Percentiles rank a stretch among this genome's conserved stretches.
These are phyloP conservation scores for Sparus aurata DNA, from an alignment of 2,797 vertebrate species.

Conservation along the genomic window DNA sequence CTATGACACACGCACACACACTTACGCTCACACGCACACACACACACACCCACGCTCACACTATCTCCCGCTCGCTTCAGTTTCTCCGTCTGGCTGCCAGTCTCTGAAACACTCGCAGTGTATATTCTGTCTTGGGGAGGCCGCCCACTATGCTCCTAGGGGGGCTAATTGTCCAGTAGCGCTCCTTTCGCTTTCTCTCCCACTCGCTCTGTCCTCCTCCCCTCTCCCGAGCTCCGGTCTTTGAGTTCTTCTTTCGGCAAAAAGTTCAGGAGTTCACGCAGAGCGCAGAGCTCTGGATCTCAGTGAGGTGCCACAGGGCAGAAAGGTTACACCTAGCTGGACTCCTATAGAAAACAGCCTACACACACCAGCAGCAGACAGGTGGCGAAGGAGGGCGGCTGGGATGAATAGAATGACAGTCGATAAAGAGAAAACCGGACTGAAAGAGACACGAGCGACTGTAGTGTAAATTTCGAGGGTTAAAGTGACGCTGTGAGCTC, in stretches of 20 bases:
- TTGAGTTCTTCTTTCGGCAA: slow-evolving; percentile 45
- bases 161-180: slow-evolving; percentile 79
- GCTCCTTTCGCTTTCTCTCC: slow-evolving; percentile 48
- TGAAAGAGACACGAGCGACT: neutral
- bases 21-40: slow-evolving; percentile 10
- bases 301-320: slow-evolving; percentile 68
- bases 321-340: slow-evolving; percentile 77
- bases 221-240: slow-evolving; percentile 25
- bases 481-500: neutral
- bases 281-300: slow-evolving; percentile 58
- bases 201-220: slow-evolving; percentile 56
- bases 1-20: slow-evolving; percentile 34
- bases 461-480: slow-evolving; percentile 24
- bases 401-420: slow-evolving; percentile 19
- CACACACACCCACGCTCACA: neutral
- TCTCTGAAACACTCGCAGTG: slow-evolving; percentile 36
- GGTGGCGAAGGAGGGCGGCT: neutral
- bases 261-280: slow-evolving; percentile 64
- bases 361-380: slow-evolving; percentile 39
- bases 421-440: slow-evolving; percentile 5
- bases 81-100: slow-evolving; percentile 28
- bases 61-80: slow-evolving; percentile 13
- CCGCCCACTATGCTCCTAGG: slow-evolving; percentile 75
- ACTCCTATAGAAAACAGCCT: slow-evolving; percentile 63
- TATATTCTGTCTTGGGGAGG: slow-evolving; percentile 52